Conservation (phyloP, 2,888 invertebrate genomes). For the Taenaris catops region DNA sequence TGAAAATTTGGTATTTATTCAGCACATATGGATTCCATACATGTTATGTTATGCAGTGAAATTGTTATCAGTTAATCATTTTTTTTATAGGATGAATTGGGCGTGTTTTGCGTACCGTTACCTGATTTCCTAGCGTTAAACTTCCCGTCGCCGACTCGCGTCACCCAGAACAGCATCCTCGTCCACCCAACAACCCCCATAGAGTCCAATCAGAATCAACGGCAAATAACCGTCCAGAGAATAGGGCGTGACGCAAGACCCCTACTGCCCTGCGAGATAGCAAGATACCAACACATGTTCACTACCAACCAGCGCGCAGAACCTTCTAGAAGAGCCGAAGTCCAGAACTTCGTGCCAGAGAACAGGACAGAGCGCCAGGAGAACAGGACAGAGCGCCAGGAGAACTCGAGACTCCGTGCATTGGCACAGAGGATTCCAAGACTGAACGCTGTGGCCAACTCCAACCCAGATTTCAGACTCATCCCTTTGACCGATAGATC, state of each 20-base stretch:
- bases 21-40: too few species aligned
- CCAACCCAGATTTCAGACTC: conserved; percentile 39
- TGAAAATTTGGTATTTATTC: too few species aligned
- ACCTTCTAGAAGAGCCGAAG: conserved; percentile 31
- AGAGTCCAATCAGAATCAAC: conserved; percentile 35
- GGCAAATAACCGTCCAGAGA: conserved; percentile 78
- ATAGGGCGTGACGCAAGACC: conserved; percentile 79
- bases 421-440: conserved; percentile 57
- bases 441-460: conserved; percentile 38
- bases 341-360: conserved; percentile 42
- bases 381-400: conserved; percentile 37
- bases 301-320: conserved; percentile 36
- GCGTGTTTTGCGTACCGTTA: conserved; percentile 63
- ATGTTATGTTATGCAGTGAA: too few species aligned
- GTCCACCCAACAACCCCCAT: conserved; percentile 36
- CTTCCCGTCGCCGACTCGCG: conserved; percentile 42
- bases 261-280: conserved; percentile 70
- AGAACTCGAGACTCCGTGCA: conserved; percentile 45
- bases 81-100: conserved; percentile 59
- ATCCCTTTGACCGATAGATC: conserved; percentile 51
- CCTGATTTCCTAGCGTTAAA: conserved; percentile 61
- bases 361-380: conserved; percentile 41
- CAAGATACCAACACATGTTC: conserved; percentile 67
- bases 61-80: too few species aligned
- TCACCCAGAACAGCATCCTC: conserved; percentile 37